These are phyloP conservation scores for Odontocolon sp. DNA, from an alignment of 2,888 invertebrate genomes.

Conservation along the genomic window DNA sequence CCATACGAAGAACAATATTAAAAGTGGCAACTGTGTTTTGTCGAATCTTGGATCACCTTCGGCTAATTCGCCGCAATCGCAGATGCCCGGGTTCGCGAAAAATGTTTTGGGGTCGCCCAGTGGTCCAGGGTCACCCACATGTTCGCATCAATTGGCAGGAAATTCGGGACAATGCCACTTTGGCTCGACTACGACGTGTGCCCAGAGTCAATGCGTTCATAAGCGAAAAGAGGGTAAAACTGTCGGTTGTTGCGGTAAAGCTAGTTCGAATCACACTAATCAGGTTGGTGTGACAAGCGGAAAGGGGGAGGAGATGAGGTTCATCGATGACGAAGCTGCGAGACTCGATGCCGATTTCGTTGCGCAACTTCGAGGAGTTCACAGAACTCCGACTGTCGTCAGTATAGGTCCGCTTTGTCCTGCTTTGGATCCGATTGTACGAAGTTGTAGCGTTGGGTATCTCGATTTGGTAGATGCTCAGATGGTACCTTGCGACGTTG, in stretches of 20 bases:
- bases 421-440: conserved; percentile 87
- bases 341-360: conserved; percentile 72
- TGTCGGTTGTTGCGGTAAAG: conserved; percentile 66
- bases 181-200: conserved; percentile 55
- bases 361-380: conserved; percentile 67
- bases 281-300: conserved; percentile 64
- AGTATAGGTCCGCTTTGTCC: conserved; percentile 85
- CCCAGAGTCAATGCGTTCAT: conserved; percentile 63
- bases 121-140: conserved; percentile 72
- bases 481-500: conserved; percentile 88
- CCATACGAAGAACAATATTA: conserved; percentile 71
- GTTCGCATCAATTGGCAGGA: conserved; percentile 71
- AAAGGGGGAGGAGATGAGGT: conserved; percentile 85
- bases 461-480: conserved; percentile 91
- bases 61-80: conserved; percentile 58
- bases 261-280: conserved; percentile 63
- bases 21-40: conserved; percentile 56
- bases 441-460: conserved; percentile 95
- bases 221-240: conserved; percentile 70
- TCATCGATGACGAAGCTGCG: conserved; percentile 86
- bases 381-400: conserved; percentile 84
- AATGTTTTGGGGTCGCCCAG: conserved; percentile 58
- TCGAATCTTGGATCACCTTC: conserved; percentile 58
- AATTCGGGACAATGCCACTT: conserved; percentile 69
- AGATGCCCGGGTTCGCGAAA: conserved; percentile 59